Evolutionary conservation across 2,113 vertebrate species (phyloP).

Genomic region (Pachypanchax playfairii): DNA sequence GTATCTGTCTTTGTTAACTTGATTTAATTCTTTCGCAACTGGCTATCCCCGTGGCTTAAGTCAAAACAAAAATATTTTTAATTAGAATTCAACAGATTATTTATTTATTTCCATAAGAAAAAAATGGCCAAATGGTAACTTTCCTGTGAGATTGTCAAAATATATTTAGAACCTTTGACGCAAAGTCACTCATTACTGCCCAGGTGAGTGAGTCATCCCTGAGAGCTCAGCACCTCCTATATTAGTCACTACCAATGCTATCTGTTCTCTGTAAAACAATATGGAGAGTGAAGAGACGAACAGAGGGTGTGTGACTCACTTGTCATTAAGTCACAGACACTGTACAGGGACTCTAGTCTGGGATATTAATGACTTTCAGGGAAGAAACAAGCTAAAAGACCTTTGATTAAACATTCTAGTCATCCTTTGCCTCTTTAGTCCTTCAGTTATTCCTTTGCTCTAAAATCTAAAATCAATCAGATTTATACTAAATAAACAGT

Average conservation of each 20-base stretch:
- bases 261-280: too few relatives aligned
- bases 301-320: conserved; percentile 3
- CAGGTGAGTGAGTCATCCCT: conserved; percentile 1
- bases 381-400: background rate
- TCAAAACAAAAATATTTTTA: conserved; percentile 17
- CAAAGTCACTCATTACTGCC: conserved; percentile 20
- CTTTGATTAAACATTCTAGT: background rate
- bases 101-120: background rate
- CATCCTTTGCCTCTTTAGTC: background rate
- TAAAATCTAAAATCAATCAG: background rate
- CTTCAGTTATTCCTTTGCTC: background rate
- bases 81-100: conserved; percentile 20
- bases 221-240: too few relatives aligned
- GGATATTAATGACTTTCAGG: background rate
- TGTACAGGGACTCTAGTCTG: background rate
- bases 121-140: conserved; percentile 35
- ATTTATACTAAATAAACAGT: background rate
- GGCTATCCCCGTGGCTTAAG: background rate
- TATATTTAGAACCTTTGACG: conserved; percentile 7
- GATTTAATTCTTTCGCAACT: conserved; percentile 11
- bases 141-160: conserved; percentile 15
- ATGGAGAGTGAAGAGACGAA: too few relatives aligned
- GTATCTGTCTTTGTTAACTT: background rate
- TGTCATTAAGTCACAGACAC: background rate
- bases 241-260: conserved; percentile 2